These are phyloP conservation scores for Nibea albiflora DNA, from an alignment of 2,113 vertebrate genomes.

Conservation along the genomic window DNA sequence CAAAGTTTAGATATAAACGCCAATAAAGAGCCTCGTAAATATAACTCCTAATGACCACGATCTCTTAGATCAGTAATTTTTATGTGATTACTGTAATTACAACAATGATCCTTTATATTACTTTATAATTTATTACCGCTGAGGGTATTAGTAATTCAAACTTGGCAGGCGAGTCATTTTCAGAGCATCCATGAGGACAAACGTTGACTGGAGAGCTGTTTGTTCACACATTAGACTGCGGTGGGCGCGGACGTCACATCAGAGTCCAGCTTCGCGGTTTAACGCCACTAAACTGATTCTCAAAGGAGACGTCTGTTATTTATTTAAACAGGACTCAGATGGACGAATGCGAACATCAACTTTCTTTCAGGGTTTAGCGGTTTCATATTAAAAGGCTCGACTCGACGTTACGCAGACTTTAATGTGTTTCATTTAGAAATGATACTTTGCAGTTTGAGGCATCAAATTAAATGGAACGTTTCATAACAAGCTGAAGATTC, in stretches of 20 bases:
- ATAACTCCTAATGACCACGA: background rate
- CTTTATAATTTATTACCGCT: background rate
- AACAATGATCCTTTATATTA: background rate
- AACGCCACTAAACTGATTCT: background rate
- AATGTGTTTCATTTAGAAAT: too few relatives aligned
- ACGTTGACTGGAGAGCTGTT: background rate
- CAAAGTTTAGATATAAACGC: conserved; percentile 1
- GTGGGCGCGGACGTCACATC: background rate
- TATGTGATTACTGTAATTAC: background rate
- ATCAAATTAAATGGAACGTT: too few relatives aligned
- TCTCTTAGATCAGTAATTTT: background rate
- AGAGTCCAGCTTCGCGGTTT: background rate
- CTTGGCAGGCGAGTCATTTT: background rate
- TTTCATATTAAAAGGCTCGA: too few relatives aligned
- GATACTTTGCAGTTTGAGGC: too few relatives aligned
- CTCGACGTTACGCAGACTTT: too few relatives aligned
- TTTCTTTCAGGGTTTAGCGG: too few relatives aligned
- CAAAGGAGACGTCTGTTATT: background rate
- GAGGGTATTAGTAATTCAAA: background rate
- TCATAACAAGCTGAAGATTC: too few relatives aligned
- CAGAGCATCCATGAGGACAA: too few relatives aligned
- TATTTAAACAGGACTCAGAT: too few relatives aligned
- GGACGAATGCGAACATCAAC: too few relatives aligned
- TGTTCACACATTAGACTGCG: background rate
- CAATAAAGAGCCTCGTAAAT: conserved; percentile 18